Conservation (phyloP, 2,797 vertebrate species). For the Orestias chungarensis region DNA sequence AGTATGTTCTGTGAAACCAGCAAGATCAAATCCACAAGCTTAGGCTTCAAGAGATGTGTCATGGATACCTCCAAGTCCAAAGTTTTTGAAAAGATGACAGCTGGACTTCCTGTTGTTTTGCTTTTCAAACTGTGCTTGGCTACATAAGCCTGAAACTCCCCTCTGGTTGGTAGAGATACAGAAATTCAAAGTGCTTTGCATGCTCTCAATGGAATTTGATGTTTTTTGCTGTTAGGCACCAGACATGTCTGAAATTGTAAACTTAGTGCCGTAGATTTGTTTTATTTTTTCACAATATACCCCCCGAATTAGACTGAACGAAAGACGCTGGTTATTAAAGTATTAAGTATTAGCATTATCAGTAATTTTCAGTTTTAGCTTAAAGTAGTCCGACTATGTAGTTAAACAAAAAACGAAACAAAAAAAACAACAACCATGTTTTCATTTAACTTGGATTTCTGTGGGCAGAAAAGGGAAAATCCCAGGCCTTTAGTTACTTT, state of each 20-base stretch:
- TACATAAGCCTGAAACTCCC: background rate
- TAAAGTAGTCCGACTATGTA: background rate
- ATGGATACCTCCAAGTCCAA: conserved; percentile 19
- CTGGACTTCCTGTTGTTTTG: conserved; percentile 6
- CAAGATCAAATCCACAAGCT: background rate
- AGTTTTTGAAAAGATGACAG: conserved; percentile 8
- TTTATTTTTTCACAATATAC: background rate
- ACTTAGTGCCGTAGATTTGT: background rate
- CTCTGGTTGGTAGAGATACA: background rate
- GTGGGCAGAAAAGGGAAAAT: background rate
- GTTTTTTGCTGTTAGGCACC: background rate
- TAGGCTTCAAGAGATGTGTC: background rate
- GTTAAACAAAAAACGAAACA: too few species aligned
- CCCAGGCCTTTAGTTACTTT: background rate
- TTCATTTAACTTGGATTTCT: background rate
- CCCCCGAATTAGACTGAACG: background rate
- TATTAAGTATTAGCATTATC: background rate
- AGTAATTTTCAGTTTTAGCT: background rate
- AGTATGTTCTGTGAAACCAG: background rate
- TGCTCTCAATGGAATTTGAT: background rate
- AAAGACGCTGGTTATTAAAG: background rate
- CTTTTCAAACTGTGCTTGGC: background rate
- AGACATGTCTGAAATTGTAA: background rate
- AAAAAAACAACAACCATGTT: too few species aligned
- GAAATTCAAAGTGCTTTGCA: background rate